Evolutionary conservation across 37 sponge, comb jelly and placozoan genomes (phyloP).

Genomic region (Lycopodina hypogea): DNA sequence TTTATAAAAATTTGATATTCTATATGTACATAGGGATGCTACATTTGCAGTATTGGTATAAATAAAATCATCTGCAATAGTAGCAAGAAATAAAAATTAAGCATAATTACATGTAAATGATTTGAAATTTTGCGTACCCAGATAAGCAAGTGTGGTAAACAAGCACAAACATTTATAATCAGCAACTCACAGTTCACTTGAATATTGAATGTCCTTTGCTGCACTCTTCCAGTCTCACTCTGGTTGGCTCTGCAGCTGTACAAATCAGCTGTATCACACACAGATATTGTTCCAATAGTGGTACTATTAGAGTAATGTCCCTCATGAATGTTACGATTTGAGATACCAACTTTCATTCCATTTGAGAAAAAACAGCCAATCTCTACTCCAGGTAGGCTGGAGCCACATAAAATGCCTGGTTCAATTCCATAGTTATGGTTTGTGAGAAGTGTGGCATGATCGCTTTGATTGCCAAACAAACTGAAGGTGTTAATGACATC

Average conservation of each 20-base stretch:
- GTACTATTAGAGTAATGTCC: constrained; percentile 23
- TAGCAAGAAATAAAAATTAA: too few relatives aligned
- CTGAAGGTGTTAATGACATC: constrained; percentile 21
- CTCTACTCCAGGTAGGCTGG: neutral
- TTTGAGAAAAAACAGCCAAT: constrained; percentile 19
- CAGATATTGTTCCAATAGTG: constrained; percentile 5
- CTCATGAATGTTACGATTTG: constrained; percentile 20
- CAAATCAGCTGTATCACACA: constrained; percentile 16
- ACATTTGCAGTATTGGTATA: too few relatives aligned
- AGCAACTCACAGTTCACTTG: constrained; percentile 32
- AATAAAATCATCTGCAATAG: too few relatives aligned
- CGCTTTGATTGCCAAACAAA: constrained; percentile 19
- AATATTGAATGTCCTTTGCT: constrained; percentile 21
- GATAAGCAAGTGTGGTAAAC: too few relatives aligned
- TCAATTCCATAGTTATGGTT: neutral
- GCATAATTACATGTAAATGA: too few relatives aligned
- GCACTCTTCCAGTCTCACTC: neutral
- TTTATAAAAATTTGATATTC: too few relatives aligned
- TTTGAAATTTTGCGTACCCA: too few relatives aligned
- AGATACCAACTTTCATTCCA: constrained; percentile 13
- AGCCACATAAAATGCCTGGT: constrained; percentile 15
- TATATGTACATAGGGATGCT: too few relatives aligned
- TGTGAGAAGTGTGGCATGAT: neutral
- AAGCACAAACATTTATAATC: too few relatives aligned
- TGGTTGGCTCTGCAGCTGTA: constrained; percentile 24